Conservation (phyloP, 2,113 vertebrate species). For the Acanthisitta chloris region DNA sequence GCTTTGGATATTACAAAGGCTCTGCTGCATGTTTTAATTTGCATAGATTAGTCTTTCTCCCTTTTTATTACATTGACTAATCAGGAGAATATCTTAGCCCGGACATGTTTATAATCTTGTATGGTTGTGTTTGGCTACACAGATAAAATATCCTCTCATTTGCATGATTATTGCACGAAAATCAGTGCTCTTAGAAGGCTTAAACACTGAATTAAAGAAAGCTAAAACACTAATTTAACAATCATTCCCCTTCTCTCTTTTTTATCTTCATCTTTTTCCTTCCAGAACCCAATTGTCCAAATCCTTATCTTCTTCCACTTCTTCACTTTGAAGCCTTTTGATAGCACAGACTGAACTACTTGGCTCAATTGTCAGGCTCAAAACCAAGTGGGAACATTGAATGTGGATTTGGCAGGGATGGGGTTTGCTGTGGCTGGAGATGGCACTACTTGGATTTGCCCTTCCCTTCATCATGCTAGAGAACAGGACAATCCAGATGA, state of each 20-base stretch:
- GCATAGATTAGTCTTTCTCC: conserved; percentile 34
- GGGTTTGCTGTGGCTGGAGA: not conserved
- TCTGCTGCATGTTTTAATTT: conserved; percentile 58
- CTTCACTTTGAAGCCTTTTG: not conserved
- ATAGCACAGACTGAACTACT: not conserved
- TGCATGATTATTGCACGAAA: conserved; percentile 6
- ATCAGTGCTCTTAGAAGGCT: not conserved
- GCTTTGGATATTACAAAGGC: conserved; percentile 49
- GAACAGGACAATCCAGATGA: not conserved
- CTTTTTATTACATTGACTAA: conserved; percentile 31
- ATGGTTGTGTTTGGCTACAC: conserved; percentile 32
- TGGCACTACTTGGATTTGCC: not conserved
- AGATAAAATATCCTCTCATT: conserved; percentile 4
- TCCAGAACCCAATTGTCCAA: not conserved
- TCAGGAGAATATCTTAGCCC: conserved; percentile 17
- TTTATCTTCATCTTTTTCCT: not conserved
- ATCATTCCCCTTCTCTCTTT: not conserved
- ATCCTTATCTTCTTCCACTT: not conserved
- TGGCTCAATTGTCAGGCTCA: not conserved
- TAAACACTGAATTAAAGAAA: not conserved
- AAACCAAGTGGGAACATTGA: not conserved
- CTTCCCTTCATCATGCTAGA: rapidly evolving
- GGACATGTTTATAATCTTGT: conserved; percentile 13
- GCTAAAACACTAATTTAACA: not conserved
- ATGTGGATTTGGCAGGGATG: not conserved